Evolutionary conservation across 2,113 vertebrate species (phyloP), one percentile per base, ranked within the genome.

Genomic region (Pithys albifrons): DNA sequence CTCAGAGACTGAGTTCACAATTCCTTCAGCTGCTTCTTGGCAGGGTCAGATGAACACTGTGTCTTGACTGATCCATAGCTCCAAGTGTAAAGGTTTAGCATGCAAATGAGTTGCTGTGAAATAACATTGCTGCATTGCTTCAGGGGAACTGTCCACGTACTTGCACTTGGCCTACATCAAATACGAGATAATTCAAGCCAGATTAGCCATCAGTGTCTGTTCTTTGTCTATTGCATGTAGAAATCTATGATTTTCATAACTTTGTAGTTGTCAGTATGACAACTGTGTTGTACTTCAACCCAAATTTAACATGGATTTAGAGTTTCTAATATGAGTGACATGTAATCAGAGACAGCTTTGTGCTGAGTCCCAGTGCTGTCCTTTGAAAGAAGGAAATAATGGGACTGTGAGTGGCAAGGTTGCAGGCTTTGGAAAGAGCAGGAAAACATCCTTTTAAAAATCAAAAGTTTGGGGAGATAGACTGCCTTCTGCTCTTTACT

Each of bases 141-240:
- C 58, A 62, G 67, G 67, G n/a, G 41, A 94, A 49, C 75, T 54
- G 31, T 91, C 58, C 22, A 2, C 3, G 13, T 85, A 67, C 82
- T 79, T 74, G 52, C 33, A 52, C 70, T 96, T 89, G 81, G 71
- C 58, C n/a, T 55, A 12, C 37, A 39, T 45, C 31, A 90, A 88
- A 79, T 73, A 84, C 45, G 62, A 91, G 71, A 39, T 69, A 85
- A 91, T 88, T 94, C 66, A 79, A 85, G 66, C 4, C 62, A 83
- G 35, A 14, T 89, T 80, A 86, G 66, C 18, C 52, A 23, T 93
- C 35, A 4, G 49, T 81, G 58, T 54, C 89, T 92, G 85, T 84
- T 84, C 46, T 83, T 89, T 91, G 61, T 87, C 80, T 91, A 19
- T 51, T 62, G 66, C 70, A 82, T 0, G 0, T 51, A 87, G 62